These are phyloP conservation scores for Macrosiphum euphorbiae DNA, from an alignment of 2,888 invertebrate species.

Conservation along the genomic window DNA sequence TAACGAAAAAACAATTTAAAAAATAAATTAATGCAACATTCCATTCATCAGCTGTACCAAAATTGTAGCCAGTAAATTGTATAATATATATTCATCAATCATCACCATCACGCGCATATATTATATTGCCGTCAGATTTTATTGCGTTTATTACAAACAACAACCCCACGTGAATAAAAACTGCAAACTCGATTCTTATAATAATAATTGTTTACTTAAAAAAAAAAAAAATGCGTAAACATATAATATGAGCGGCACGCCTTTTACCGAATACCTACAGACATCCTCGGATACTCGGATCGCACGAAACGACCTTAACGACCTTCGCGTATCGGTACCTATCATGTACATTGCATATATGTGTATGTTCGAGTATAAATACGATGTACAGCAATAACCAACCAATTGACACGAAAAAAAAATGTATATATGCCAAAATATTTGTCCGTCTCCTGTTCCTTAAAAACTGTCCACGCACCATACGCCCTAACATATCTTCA, in stretches of 20 bases:
- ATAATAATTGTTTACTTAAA: slow-evolving; percentile 18
- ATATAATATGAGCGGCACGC: not conserved
- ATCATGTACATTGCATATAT: not conserved
- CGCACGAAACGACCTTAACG: slow-evolving; percentile 7
- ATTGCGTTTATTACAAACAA: slow-evolving; percentile 1
- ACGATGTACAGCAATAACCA: not conserved
- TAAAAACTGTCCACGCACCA: not conserved
- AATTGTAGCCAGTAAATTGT: not conserved
- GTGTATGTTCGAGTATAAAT: not conserved
- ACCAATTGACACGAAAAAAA: slow-evolving; percentile 3
- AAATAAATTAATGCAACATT: slow-evolving; percentile 3
- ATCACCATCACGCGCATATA: not conserved
- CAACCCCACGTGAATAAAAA: slow-evolving; percentile 3
- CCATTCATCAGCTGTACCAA: not conserved
- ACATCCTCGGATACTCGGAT: not conserved
- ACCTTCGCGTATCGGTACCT: not conserved
- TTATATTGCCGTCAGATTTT: not conserved
- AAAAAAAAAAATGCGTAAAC: not conserved
- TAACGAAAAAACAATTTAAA: not conserved
- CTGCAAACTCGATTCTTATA: not conserved
- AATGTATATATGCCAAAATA: not conserved
- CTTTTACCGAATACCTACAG: slow-evolving; percentile 5
- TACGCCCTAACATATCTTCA: not conserved
- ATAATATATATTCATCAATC: slow-evolving; percentile 7
- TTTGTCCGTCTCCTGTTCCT: not conserved